A percentile compares a stretch with the other conserved stretches of the same genome.
Conservation (phyloP, 2,113 vertebrate genomes). For the Petromus typicus region DNA sequence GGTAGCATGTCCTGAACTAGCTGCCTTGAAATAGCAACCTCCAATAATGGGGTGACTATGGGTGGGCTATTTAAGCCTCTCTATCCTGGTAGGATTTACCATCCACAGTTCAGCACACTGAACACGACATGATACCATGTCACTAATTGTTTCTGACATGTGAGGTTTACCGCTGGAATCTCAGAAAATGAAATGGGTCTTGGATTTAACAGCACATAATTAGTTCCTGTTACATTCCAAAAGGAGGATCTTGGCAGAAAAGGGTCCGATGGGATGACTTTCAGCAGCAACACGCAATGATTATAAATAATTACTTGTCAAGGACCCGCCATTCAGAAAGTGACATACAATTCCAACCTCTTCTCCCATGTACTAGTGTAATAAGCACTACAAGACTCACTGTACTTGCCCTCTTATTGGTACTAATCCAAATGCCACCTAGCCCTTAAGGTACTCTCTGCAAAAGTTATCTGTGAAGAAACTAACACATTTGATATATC, state of each 20-base stretch:
- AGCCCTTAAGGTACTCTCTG: background rate
- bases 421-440: background rate
- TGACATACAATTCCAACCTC: background rate
- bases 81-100: background rate
- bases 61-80: background rate
- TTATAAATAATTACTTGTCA: slow-evolving; percentile 61
- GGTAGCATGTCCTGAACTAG: background rate
- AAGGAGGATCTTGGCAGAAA: slow-evolving; percentile 63
- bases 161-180: slow-evolving; percentile 59
- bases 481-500: background rate
- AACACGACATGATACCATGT: background rate
- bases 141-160: slow-evolving; percentile 64
- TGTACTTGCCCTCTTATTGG: background rate
- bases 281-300: background rate
- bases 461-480: background rate
- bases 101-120: background rate
- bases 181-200: slow-evolving; percentile 60
- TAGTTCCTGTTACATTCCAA: slow-evolving; percentile 43
- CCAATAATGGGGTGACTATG: background rate
- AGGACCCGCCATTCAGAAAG: slow-evolving; percentile 12
- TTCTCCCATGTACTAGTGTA: background rate
- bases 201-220: slow-evolving; percentile 59
- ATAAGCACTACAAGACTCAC: background rate
- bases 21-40: background rate
- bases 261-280: slow-evolving; percentile 16